Percentiles rank a stretch among this genome's conserved stretches.
Evolutionary conservation across 1,140 invertebrate genomes (phyloP).

Genomic region (Mamestra configurata): DNA sequence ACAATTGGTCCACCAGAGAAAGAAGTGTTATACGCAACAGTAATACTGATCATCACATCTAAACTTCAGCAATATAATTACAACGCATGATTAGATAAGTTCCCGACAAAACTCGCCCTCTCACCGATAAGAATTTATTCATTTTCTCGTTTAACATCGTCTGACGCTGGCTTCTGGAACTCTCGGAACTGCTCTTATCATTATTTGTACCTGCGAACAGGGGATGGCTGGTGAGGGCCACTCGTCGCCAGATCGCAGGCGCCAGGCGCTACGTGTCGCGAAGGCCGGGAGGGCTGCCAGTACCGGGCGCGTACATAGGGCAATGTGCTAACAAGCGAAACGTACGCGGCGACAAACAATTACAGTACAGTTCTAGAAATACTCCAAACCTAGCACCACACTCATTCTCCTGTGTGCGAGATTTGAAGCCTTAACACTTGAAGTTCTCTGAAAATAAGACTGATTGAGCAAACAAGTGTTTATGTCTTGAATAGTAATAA

Average conservation of each 20-base stretch:
- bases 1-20: conserved; percentile 78
- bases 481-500: conserved; percentile 41
- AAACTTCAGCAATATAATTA: conserved; percentile 81
- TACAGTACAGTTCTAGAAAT: conserved; percentile 21
- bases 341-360: conserved; percentile 54
- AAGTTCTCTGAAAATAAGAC: conserved; percentile 57
- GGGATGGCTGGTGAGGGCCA: conserved; percentile 66
- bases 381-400: conserved; percentile 59
- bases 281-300: conserved; percentile 31
- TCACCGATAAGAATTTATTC: conserved; percentile 98
- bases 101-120: conserved; percentile 82
- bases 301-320: conserved; percentile 74
- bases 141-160: conserved; percentile 97
- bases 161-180: conserved; percentile 92
- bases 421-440: conserved; percentile 52
- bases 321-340: conserved; percentile 54
- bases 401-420: conserved; percentile 48
- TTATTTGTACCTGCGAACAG: conserved; percentile 84
- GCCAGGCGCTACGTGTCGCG: conserved; percentile 40
- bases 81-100: conserved; percentile 70
- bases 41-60: conserved; percentile 79
- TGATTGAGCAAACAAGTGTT: conserved; percentile 50
- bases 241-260: conserved; percentile 48
- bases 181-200: conserved; percentile 89
- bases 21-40: conserved; percentile 75